A percentile compares a stretch with the other conserved stretches of the same genome.
Conservation (phyloP, 35 echinoderm and acorn worm species). For the Apostichopus parvimensis region DNA sequence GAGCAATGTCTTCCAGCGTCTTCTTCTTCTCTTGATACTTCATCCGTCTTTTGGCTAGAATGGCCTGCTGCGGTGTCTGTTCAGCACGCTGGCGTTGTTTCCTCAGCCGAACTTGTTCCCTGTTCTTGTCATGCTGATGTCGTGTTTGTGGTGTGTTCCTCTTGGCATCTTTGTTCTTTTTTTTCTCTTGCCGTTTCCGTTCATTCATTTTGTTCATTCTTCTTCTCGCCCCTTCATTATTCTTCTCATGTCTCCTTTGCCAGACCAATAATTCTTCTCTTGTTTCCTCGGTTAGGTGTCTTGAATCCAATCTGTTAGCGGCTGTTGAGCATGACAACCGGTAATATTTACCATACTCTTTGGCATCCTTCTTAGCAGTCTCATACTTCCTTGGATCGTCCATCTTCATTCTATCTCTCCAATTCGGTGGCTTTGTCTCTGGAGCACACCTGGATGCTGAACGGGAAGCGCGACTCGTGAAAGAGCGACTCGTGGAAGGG, state of each 20-base stretch:
- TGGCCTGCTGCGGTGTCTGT: slow-evolving; percentile 27
- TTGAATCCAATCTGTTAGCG: slow-evolving; percentile 7
- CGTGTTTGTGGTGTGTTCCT: slow-evolving; percentile 18
- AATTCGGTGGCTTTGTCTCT: slow-evolving; percentile 7
- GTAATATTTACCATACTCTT: slow-evolving; percentile 38
- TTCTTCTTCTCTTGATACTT: slow-evolving; percentile 22
- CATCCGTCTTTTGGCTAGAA: slow-evolving; percentile 18
- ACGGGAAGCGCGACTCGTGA: neutral
- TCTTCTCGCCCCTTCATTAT: neutral
- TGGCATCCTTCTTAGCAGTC: neutral
- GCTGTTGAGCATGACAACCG: slow-evolving; percentile 42
- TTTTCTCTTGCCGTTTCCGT: neutral
- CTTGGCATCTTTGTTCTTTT: neutral
- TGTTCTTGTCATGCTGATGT: slow-evolving; percentile 41
- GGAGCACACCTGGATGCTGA: neutral
- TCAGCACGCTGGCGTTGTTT: slow-evolving; percentile 34
- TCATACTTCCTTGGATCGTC: neutral
- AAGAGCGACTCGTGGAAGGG: neutral
- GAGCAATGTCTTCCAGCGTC: slow-evolving; percentile 16
- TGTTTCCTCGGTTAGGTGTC: neutral
- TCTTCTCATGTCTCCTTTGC: slow-evolving; percentile 24
- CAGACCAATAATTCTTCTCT: slow-evolving; percentile 15
- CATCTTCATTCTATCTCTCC: slow-evolving; percentile 40
- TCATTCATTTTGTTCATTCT: slow-evolving; percentile 53
- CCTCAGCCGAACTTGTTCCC: slow-evolving; percentile 22